Conservation (phyloP, 2,113 vertebrate genomes). For the Suricata suricatta region DNA sequence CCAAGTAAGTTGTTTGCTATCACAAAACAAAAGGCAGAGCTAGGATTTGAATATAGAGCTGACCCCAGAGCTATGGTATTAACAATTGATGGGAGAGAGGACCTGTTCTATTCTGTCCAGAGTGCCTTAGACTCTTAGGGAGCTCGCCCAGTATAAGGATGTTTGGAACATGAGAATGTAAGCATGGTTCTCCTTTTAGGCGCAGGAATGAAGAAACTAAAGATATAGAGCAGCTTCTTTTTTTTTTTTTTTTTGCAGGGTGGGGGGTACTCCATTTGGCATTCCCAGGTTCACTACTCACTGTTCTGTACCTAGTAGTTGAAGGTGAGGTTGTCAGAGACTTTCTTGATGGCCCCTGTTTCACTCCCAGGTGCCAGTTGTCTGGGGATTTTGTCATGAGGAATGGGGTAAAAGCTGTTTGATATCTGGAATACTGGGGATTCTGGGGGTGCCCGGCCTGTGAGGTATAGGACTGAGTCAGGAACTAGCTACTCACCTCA, state of each 20-base stretch:
- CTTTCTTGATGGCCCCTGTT: not conserved
- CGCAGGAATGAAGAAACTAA: not conserved
- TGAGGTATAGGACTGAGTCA: not conserved
- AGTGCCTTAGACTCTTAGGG: not conserved
- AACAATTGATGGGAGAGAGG: not conserved
- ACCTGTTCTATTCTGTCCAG: not conserved
- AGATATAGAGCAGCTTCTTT: not conserved
- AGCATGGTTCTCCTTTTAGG: not conserved
- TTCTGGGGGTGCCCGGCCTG: not conserved
- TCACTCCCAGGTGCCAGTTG: not conserved
- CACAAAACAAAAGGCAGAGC: not conserved
- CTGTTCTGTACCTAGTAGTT: not conserved
- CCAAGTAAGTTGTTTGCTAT: not conserved
- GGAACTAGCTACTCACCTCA: not conserved
- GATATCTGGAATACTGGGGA: not conserved
- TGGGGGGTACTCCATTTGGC: not conserved
- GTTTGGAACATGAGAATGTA: not conserved
- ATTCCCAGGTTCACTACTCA: not conserved
- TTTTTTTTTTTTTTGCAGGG: not conserved
- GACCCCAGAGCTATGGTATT: not conserved
- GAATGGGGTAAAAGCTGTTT: not conserved
- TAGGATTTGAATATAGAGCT: not conserved
- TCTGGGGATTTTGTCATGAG: not conserved
- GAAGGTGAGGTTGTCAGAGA: not conserved
- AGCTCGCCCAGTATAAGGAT: not conserved